phyloP scores from a whole-genome alignment of 2,888 invertebrate species.

The Stegana nigrithorax region DNA sequence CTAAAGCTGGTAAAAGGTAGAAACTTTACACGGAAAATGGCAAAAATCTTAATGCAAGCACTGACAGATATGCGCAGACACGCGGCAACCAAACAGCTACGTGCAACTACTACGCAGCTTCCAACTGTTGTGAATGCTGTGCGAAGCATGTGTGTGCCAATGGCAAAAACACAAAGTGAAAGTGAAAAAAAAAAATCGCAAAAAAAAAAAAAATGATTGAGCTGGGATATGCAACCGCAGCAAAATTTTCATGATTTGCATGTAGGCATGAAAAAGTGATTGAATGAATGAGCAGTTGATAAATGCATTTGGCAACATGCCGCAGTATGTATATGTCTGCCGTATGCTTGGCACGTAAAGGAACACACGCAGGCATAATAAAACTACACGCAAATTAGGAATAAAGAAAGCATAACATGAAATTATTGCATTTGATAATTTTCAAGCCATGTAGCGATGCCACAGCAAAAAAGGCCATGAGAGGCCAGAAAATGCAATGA shows the following conservation, averaged over 20 bases:
- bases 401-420: conserved; percentile 48
- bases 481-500: no score
- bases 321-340: not conserved
- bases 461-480: no score
- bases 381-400: conserved; percentile 50
- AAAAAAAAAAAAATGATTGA: not conserved
- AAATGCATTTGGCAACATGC: conserved; percentile 8
- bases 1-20: conserved; percentile 5
- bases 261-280: not conserved
- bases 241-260: not conserved
- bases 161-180: not conserved
- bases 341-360: not conserved
- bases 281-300: not conserved
- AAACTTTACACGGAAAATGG: conserved; percentile 19
- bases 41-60: conserved; percentile 7
- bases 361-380: no score
- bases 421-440: conserved; percentile 42
- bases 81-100: conserved; percentile 26
- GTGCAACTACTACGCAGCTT: not conserved
- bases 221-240: not conserved
- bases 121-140: not conserved
- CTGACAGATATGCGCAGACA: conserved; percentile 11
- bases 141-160: conserved; percentile 2
- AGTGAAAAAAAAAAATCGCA: not conserved
- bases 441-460: no score